A percentile compares a stretch with the other conserved stretches of the same genome.
These are phyloP conservation scores for Dryoscopus gambensis DNA, from an alignment of 2,113 vertebrate genomes.

Conservation along the genomic window DNA sequence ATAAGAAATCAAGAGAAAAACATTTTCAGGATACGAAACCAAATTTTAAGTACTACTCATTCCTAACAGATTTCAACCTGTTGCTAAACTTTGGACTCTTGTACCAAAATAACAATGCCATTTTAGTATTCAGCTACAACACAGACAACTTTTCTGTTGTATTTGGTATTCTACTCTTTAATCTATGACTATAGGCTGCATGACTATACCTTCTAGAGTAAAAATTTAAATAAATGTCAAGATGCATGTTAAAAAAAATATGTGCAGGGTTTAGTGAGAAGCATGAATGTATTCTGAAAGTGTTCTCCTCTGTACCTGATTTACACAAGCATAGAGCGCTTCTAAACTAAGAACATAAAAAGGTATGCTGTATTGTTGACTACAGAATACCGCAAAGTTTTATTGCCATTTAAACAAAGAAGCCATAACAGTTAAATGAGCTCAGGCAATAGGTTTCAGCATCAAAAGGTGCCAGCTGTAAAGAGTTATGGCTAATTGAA, in stretches of 20 bases:
- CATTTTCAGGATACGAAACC: background rate
- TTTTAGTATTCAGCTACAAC: background rate
- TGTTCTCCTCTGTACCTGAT: slow-evolving; percentile 64
- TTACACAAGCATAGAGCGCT: slow-evolving; percentile 72
- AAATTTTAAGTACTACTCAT: background rate
- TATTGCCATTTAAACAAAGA: slow-evolving; percentile 87
- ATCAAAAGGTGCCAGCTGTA: slow-evolving; percentile 83
- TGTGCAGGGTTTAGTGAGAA: slow-evolving; percentile 43
- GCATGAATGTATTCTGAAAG: slow-evolving; percentile 69
- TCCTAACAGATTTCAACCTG: background rate
- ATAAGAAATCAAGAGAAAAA: background rate
- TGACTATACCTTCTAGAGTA: slow-evolving; percentile 28
- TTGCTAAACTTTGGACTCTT: background rate
- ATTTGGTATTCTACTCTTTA: slow-evolving; percentile 9
- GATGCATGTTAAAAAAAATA: slow-evolving; percentile 62
- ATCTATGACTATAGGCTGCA: background rate
- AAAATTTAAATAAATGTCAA: slow-evolving; percentile 65
- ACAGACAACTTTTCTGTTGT: background rate
- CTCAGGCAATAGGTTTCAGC: slow-evolving; percentile 82
- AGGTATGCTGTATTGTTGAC: slow-evolving; percentile 77
- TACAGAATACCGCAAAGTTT: slow-evolving; percentile 82
- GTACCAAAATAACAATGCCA: background rate
- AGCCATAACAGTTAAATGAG: slow-evolving; percentile 84
- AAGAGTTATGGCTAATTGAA: slow-evolving; percentile 87
- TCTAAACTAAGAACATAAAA: slow-evolving; percentile 79